phyloP scores from a whole-genome alignment of 1,140 invertebrate species.

The Drosophila sturtevanti region DNA sequence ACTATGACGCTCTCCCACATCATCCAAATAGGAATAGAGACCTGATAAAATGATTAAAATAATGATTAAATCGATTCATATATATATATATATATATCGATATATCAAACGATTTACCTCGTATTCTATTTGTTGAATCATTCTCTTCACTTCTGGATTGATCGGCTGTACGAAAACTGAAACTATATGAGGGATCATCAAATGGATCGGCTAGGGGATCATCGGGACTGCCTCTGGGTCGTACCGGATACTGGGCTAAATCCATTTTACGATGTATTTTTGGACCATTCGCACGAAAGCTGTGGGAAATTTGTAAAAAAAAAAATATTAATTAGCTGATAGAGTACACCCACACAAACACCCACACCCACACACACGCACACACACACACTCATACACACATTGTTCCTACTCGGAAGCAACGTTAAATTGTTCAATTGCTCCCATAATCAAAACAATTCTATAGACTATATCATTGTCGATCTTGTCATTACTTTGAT shows the following conservation, averaged over 20 bases:
- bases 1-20: slow-evolving; percentile 88
- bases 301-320: slow-evolving; percentile 25
- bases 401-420: slow-evolving; percentile 28
- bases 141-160: slow-evolving; percentile 87
- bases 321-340: slow-evolving; percentile 46
- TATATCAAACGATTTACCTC: slow-evolving; percentile 82
- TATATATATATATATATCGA: too few species aligned
- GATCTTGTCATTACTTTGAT: slow-evolving; percentile 65
- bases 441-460: slow-evolving; percentile 40
- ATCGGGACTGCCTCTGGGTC: slow-evolving; percentile 85
- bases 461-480: slow-evolving; percentile 30
- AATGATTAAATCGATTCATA: too few species aligned
- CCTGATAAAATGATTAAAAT: slow-evolving; percentile 66
- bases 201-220: slow-evolving; percentile 88
- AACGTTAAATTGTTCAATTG: slow-evolving; percentile 32
- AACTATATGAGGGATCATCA: slow-evolving; percentile 88
- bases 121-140: slow-evolving; percentile 85
- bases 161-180: slow-evolving; percentile 86
- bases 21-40: slow-evolving; percentile 88
- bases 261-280: slow-evolving; percentile 88
- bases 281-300: slow-evolving; percentile 87
- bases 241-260: slow-evolving; percentile 86
- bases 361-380: background rate
- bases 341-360: slow-evolving; percentile 20
- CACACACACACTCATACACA: background rate